phyloP scores from a whole-genome alignment of 2,113 vertebrate species.

The Psephotus haematonotus region DNA sequence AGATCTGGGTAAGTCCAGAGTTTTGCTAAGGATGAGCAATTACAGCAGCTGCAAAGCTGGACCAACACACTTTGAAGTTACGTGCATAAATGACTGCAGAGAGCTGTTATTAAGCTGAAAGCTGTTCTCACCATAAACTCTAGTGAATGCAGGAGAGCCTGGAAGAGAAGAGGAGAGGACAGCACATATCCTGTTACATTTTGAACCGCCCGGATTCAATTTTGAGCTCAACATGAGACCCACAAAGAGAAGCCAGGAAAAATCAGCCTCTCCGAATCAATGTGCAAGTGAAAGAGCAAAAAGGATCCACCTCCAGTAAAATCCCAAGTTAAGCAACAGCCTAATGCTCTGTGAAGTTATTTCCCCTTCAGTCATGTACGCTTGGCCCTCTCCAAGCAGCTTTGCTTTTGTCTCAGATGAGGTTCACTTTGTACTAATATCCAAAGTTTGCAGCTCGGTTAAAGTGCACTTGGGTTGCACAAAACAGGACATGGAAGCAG shows the following conservation, averaged over 20 bases:
- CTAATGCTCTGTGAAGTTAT: background rate
- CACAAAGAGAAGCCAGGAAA: background rate
- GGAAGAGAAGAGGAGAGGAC: constrained; percentile 8
- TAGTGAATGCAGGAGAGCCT: background rate
- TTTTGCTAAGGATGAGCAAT: background rate
- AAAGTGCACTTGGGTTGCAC: background rate
- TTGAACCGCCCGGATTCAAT: background rate
- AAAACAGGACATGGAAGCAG: background rate
- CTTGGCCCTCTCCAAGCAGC: background rate
- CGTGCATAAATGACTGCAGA: background rate
- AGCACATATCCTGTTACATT: background rate
- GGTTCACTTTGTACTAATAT: background rate
- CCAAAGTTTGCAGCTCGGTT: background rate
- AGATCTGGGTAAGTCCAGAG: background rate
- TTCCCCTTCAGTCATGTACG: background rate
- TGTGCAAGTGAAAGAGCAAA: background rate
- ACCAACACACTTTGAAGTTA: background rate
- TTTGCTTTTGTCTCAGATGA: background rate
- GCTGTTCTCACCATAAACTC: background rate
- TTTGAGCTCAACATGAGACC: background rate
- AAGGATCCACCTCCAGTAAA: background rate
- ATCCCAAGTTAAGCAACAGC: constrained; percentile 17
- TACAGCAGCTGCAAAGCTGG: background rate
- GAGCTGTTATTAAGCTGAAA: background rate
- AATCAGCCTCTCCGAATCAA: background rate